Evolutionary conservation across 2,888 invertebrate genomes (phyloP), one percentile per base, ranked within the genome.

Genomic region (Dyspetes luteomarginatus): DNA sequence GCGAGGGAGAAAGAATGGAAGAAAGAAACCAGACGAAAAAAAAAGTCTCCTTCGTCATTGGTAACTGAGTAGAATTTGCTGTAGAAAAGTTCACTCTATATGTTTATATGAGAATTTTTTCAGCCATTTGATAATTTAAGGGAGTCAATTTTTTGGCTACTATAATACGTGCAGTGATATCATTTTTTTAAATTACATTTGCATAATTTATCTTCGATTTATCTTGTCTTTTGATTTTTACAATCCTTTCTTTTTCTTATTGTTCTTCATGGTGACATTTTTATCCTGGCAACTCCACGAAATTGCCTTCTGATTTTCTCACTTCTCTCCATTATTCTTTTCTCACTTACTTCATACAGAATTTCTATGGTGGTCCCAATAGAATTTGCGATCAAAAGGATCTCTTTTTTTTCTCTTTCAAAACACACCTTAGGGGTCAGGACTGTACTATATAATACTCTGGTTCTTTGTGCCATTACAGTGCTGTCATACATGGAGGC

Each of bases 321-420:
- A 69, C 67, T 72, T 43, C 30, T 69, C 60, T 76, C 58, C 28
- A 28, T 60, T 55, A 62, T 80, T 64, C 56, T 60, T 48, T 26
- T 52, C 55, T 71, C 77, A 58, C 43, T 58, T 48, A 12, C 65
- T 64, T 58, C 52, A 41, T 50, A 74, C 55, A 64, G 52, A 30
- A 71, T 75, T 69, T 79, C 75, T 75, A 67, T 71, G 85, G 84
- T 75, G 84, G 84, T 58, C 80, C 86, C 88, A 88, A 91, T 91
- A 88, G 90, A 90, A 89, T 89, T 89, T 86, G 90, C 89, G 90
- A 91, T 91, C 89, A 91, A 91, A 45, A 91, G 87, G 90, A 90
- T 84, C 84, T 83, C 83, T 74, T 82, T 36, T 48, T 60, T 73
- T 73, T 52, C 62, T 41, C 83, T 88, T 87, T 86, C 80, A 85